Conservation (phyloP, 2,113 vertebrate genomes). For the Pelecanus crispus region DNA sequence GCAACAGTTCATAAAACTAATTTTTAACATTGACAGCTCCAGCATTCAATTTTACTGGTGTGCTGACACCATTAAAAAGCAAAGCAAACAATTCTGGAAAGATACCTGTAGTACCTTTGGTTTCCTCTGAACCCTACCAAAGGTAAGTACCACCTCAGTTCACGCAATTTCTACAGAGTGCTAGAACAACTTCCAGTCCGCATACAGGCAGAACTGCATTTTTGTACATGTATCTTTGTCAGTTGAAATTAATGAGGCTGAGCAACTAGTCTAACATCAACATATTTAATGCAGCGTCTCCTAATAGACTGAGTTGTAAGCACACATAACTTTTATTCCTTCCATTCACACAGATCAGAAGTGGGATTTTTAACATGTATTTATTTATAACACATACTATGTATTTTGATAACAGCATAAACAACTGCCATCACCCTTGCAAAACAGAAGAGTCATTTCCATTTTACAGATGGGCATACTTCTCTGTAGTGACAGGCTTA, state of each 20-base stretch:
- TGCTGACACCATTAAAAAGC: neutral
- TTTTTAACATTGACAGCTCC: neutral
- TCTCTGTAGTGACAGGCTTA: constrained; percentile 21
- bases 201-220: accelerated
- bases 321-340: constrained; percentile 13
- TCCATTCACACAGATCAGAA: constrained; percentile 26
- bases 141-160: neutral
- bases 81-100: neutral
- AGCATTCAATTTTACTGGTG: neutral
- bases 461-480: constrained; percentile 43
- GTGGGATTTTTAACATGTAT: constrained; percentile 33
- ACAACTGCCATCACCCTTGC: constrained; percentile 48
- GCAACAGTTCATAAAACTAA: neutral
- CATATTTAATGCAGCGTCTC: neutral
- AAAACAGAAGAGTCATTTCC: constrained; percentile 46
- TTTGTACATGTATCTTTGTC: neutral
- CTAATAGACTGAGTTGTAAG: neutral
- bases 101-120: neutral
- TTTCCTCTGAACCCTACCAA: neutral
- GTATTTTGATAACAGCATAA: constrained; percentile 46
- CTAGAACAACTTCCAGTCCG: accelerated
- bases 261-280: neutral
- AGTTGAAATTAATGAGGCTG: neutral
- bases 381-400: constrained; percentile 53
- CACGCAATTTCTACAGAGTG: neutral